Conservation (phyloP, 2,797 vertebrate species). For the Octomys mimax region DNA sequence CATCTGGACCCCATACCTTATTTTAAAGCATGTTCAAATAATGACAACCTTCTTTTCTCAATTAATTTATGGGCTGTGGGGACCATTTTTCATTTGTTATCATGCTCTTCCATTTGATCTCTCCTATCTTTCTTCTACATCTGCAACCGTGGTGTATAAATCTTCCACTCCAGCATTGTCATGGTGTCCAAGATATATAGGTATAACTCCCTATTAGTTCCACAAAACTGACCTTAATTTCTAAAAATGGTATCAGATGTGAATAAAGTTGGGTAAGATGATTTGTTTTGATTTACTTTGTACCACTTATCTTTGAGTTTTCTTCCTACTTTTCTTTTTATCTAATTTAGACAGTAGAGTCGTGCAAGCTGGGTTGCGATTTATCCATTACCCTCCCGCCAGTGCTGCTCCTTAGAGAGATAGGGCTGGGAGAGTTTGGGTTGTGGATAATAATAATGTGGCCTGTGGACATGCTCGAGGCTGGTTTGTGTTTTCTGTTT, state of each 20-base stretch:
- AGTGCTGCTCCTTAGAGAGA: slow-evolving; percentile 87
- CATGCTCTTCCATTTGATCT: slow-evolving; percentile 96
- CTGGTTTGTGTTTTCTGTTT: slow-evolving; percentile 59
- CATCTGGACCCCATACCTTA: slow-evolving; percentile 96
- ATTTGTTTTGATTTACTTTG: slow-evolving; percentile 93
- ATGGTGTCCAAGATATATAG: slow-evolving; percentile 93
- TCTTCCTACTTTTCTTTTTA: slow-evolving; percentile 90
- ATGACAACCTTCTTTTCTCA: slow-evolving; percentile 96
- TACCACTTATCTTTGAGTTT: slow-evolving; percentile 91
- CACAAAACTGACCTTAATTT: slow-evolving; percentile 94
- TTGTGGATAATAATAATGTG: slow-evolving; percentile 85
- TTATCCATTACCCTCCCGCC: slow-evolving; percentile 88
- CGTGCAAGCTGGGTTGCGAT: slow-evolving; percentile 85
- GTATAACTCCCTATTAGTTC: slow-evolving; percentile 93
- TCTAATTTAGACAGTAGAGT: slow-evolving; percentile 90
- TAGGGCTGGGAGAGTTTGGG: slow-evolving; percentile 86
- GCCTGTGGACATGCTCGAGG: slow-evolving; percentile 70
- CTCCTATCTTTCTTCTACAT: slow-evolving; percentile 93
- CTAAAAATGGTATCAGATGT: slow-evolving; percentile 94
- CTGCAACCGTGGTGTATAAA: slow-evolving; percentile 95
- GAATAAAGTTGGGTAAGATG: slow-evolving; percentile 92
- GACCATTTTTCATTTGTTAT: slow-evolving; percentile 96
- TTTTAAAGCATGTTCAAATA: slow-evolving; percentile 95
- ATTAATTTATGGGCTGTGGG: slow-evolving; percentile 94
- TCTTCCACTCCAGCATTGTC: slow-evolving; percentile 94